Percentiles rank a stretch among this genome's conserved stretches.
Evolutionary conservation across 1,140 invertebrate species (phyloP).

Genomic region (Eupristina koningsbergeri): DNA sequence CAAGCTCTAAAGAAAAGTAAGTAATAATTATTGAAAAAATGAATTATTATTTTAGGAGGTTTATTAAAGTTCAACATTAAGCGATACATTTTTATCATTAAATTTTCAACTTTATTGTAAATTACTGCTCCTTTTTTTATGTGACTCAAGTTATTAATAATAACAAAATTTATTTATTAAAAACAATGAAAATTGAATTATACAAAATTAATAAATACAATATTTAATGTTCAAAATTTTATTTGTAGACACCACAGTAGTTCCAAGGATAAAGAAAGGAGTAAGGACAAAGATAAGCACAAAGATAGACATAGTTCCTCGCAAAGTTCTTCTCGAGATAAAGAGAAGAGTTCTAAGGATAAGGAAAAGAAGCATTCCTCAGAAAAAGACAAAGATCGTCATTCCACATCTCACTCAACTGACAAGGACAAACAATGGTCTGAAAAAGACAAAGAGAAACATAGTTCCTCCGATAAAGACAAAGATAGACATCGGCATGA

Average conservation of each 20-base stretch:
- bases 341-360: conserved; percentile 73
- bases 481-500: conserved; percentile 75
- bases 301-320: conserved; percentile 66
- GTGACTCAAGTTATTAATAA: no score
- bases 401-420: conserved; percentile 62
- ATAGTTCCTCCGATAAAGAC: conserved; percentile 68
- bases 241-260: conserved; percentile 64
- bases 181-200: neutral
- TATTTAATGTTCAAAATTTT: conserved; percentile 26
- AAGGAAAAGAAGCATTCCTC: conserved; percentile 75
- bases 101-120: no score
- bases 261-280: conserved; percentile 69
- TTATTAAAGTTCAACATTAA: no score
- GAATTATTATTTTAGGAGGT: no score
- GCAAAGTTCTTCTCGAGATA: conserved; percentile 73
- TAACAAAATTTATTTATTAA: no score
- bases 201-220: neutral
- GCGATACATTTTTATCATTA: no score
- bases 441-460: conserved; percentile 73
- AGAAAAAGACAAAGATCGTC: conserved; percentile 73
- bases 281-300: conserved; percentile 63
- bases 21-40: conserved; percentile 37
- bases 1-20: conserved; percentile 68
- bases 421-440: conserved; percentile 75
- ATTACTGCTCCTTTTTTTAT: no score